Evolutionary conservation across 2,888 invertebrate genomes (phyloP), one percentile per base, ranked within the genome.

Genomic region (Neoaliturus tenellus): DNA sequence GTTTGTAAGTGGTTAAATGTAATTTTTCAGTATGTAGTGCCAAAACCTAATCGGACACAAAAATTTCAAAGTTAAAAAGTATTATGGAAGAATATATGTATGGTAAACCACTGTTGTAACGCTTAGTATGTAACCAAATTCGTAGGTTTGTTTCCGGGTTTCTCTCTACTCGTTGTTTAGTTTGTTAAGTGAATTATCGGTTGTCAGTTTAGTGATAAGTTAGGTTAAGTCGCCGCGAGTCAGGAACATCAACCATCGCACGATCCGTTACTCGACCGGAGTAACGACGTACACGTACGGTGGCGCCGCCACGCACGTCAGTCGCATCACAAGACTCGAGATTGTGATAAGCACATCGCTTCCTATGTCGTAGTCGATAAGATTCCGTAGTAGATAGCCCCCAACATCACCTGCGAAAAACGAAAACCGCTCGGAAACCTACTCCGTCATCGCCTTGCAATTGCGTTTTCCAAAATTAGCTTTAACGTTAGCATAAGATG

Each of bases 401-500:
- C 69, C 48, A 10, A 81, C 81, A 81, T 81, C 81, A 81, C 81
- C 23, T 33, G 71, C 69, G 48, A 31, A 67, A 44, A 33, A 69
- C 81, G n/a, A 48, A 62, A 41, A 67, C 58, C 25, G 33, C 62
- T 23, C 71, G 69, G 80, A 55, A 80, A 80, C 58, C 20, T n/a
- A n/a, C n/a, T 8, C 20, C 28, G 51, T 80, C 35, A 20, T 80
- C 35, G 67, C 82, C 82, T 82, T 51, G 71, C 73, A 82, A 73
- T 82, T 55, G 48, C 48, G 82, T 82, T 82, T 82, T 82, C 82
- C 82, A 82, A 82, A 82, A 82, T 82, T 82, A 82, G 82, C 82
- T 82, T 81, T 81, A 81, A 81, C 17, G 58, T 44, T 81, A 81
- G 81, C 71, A 10, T 82, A 82, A 82, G 82, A 73, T 73, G 31